Evolutionary conservation across 1,140 invertebrate genomes (phyloP), one percentile per base, ranked within the genome.

Genomic region (Aphelinus atriplicis): DNA sequence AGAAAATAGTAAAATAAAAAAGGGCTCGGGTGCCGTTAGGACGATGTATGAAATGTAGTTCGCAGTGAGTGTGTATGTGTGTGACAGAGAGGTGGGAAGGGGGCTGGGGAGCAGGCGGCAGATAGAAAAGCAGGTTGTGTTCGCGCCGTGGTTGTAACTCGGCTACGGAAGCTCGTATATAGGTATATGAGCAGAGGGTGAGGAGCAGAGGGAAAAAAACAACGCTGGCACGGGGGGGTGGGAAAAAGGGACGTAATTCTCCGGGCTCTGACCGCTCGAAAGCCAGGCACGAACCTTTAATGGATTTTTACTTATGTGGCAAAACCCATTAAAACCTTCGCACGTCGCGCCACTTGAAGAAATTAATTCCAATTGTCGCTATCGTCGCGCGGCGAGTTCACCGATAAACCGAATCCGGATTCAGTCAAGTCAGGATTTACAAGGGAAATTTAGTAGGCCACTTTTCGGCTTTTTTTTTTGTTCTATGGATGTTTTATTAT

Each of bases 331-430:
- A 80, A 83, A 85, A 81, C 73, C 71, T 81, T 79, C 71, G 65
- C 76, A 67, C 79, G 80, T 79, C 71, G 73, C 72, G 68, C 71
- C 73, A 73, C 76, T 78, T 77, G 79, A 82, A 80, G 76, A 81
- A 84, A 85, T 85, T 83, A 85, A 84, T 84, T 84, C 79, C 77
- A 75, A 83, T 84, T 80, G 81, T 76, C 78, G 68, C 79, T 82
- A 82, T 82, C 78, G 73, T 55, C 71, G 64, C 61, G 5, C 43
- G 66, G 73, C 46, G 65, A 67, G 50, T 53, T 7, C 1, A 9
- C 48, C n/a, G 50, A 60, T 63, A 71, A 75, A 60, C 66, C 77
- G 69, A 77, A 69, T 72, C 73, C 57, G 70, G 53, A 57, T 67
- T 50, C 68, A 46, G 47, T 75, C 53, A 69, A 74, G 45, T 47